Conservation (phyloP, 2,797 vertebrate genomes). For the Syngnathus acus region DNA sequence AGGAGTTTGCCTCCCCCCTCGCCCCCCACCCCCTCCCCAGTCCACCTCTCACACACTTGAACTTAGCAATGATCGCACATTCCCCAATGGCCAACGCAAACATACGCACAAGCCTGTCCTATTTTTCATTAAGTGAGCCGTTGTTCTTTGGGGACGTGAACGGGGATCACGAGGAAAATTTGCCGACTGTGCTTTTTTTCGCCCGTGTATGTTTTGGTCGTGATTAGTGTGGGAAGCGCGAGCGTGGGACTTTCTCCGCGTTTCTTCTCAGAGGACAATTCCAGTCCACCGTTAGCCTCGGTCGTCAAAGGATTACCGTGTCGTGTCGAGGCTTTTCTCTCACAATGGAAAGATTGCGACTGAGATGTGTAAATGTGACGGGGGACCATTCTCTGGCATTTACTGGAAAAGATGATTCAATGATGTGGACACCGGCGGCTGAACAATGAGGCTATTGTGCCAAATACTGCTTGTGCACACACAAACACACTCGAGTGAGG, state of each 20-base stretch:
- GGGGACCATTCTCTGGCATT: conserved; percentile 10
- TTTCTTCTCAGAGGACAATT: background rate
- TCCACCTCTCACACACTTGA: conserved; percentile 26
- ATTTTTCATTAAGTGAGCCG: conserved; percentile 51
- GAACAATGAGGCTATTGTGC: conserved; percentile 4
- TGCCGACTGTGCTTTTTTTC: background rate
- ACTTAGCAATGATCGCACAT: conserved; percentile 38
- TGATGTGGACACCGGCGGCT: conserved; percentile 19
- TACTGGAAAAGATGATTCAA: conserved; percentile 34
- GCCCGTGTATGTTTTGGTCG: background rate
- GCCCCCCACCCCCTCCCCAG: conserved; percentile 10
- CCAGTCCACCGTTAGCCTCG: background rate
- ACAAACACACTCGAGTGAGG: background rate
- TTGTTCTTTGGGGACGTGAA: conserved; percentile 24
- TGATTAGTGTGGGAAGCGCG: conserved; percentile 1
- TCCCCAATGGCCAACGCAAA: conserved; percentile 34
- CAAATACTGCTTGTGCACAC: conserved; percentile 1
- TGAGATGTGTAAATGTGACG: conserved; percentile 20
- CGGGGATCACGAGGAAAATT: conserved; percentile 18
- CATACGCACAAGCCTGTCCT: conserved; percentile 13
- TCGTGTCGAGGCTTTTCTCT: background rate
- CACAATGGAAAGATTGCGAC: conserved; percentile 7
- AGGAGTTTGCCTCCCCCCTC: conserved; percentile 47
- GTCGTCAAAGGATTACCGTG: background rate
- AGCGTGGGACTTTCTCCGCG: background rate